Percentiles rank a stretch among this genome's conserved stretches.
These are phyloP conservation scores for Hermodice carunculata DNA, from an alignment of 2,888 invertebrate genomes.

Conservation along the genomic window DNA sequence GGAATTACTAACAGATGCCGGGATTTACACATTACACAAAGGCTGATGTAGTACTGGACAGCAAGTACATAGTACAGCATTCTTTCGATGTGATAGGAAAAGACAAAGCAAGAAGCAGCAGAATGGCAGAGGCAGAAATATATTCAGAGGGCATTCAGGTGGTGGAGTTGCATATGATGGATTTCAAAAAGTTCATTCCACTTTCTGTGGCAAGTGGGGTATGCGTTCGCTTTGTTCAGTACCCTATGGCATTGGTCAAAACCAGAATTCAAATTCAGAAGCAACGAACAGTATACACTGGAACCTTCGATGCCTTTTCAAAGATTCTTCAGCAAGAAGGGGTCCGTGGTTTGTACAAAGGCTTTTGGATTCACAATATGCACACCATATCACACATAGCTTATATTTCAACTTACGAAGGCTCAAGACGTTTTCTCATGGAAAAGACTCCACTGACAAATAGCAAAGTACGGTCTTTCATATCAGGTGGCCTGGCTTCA, in stretches of 20 bases:
- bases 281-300: slow-evolving; percentile 77
- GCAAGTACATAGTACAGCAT: too few relatives aligned
- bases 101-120: too few relatives aligned
- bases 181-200: slow-evolving; percentile 93
- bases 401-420: slow-evolving; percentile 95
- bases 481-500: slow-evolving; percentile 93
- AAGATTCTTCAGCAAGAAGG: slow-evolving; percentile 91
- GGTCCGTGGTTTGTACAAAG: slow-evolving; percentile 87
- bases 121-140: too few relatives aligned
- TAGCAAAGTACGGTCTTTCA: slow-evolving; percentile 75
- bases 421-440: slow-evolving; percentile 84
- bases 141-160: too few relatives aligned
- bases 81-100: too few relatives aligned
- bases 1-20: too few relatives aligned
- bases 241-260: slow-evolving; percentile 94
- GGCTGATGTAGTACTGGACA: too few relatives aligned
- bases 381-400: slow-evolving; percentile 73
- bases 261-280: slow-evolving; percentile 84
- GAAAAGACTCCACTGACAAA: slow-evolving; percentile 72
- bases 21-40: too few relatives aligned
- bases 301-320: slow-evolving; percentile 87
- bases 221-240: slow-evolving; percentile 81
- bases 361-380: slow-evolving; percentile 94
- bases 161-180: slow-evolving; percentile 99
- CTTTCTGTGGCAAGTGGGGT: slow-evolving; percentile 91